These are phyloP conservation scores for Glandiceps talaboti DNA, from an alignment of 53 echinoderm and acorn worm species.

Conservation along the genomic window DNA sequence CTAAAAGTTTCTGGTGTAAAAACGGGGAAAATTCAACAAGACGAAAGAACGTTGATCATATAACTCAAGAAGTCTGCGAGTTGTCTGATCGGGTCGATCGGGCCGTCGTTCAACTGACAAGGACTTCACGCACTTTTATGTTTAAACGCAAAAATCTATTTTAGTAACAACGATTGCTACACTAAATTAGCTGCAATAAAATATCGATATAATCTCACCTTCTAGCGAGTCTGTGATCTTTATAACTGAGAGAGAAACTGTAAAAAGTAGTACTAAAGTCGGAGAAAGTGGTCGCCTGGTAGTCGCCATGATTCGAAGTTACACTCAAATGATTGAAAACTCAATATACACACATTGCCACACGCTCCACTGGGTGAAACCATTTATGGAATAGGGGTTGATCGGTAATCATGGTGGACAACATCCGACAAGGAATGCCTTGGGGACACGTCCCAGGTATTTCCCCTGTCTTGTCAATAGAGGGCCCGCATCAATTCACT, in stretches of 20 bases:
- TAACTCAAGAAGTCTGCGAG: too few species aligned
- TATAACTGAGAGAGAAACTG: neutral
- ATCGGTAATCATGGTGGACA: neutral
- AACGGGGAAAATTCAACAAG: too few species aligned
- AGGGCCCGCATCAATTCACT: too few species aligned
- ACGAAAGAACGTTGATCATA: too few species aligned
- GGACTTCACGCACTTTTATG: too few species aligned
- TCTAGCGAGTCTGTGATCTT: neutral
- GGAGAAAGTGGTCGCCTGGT: neutral
- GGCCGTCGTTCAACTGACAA: too few species aligned
- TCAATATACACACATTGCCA: neutral
- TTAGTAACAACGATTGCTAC: neutral
- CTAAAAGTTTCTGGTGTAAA: too few species aligned
- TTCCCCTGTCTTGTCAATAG: neutral
- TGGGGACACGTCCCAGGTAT: neutral
- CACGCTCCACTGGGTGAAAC: neutral
- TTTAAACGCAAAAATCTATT: neutral
- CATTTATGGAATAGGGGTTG: neutral
- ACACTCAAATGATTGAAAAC: neutral
- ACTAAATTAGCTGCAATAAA: neutral
- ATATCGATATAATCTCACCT: neutral
- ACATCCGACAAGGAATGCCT: neutral
- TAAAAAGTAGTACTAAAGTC: neutral
- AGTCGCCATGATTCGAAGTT: neutral
- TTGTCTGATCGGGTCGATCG: too few species aligned